A percentile compares a stretch with the other conserved stretches of the same genome.
These are phyloP conservation scores for Danaus melanippus DNA, from an alignment of 1,140 invertebrate genomes.

Conservation along the genomic window DNA sequence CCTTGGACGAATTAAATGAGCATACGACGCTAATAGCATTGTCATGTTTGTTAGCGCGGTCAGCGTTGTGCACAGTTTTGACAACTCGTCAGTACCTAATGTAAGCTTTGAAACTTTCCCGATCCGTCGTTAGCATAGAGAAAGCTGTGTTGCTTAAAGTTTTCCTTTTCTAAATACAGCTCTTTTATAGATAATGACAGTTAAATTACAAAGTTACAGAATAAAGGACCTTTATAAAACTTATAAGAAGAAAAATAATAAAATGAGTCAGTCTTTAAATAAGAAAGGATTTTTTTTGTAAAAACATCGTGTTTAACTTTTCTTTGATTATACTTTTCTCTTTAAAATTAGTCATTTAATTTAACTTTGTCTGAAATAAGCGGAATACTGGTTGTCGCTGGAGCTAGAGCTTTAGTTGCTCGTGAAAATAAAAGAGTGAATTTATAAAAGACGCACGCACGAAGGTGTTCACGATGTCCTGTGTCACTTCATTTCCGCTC, in stretches of 20 bases:
- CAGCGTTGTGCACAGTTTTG: constrained; percentile 24
- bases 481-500: constrained; percentile 54
- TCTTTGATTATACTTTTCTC: too few species aligned
- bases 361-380: too few species aligned
- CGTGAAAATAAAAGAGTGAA: constrained; percentile 12
- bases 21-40: constrained; percentile 23
- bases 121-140: constrained; percentile 57
- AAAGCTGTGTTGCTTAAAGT: constrained; percentile 53
- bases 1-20: neutral
- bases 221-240: too few species aligned
- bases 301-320: too few species aligned
- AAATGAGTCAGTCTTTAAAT: too few species aligned
- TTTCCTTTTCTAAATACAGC: constrained; percentile 47
- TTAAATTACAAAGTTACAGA: too few species aligned
- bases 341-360: too few species aligned
- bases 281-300: too few species aligned
- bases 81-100: constrained; percentile 25
- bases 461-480: constrained; percentile 31
- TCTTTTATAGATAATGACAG: constrained; percentile 28
- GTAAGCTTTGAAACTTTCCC: constrained; percentile 48
- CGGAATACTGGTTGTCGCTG: too few species aligned
- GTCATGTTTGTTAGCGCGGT: constrained; percentile 25
- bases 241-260: too few species aligned
- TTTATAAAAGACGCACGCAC: constrained; percentile 29
- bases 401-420: too few species aligned